Conservation (phyloP, 2,113 vertebrate species). For the Pagrus major region DNA sequence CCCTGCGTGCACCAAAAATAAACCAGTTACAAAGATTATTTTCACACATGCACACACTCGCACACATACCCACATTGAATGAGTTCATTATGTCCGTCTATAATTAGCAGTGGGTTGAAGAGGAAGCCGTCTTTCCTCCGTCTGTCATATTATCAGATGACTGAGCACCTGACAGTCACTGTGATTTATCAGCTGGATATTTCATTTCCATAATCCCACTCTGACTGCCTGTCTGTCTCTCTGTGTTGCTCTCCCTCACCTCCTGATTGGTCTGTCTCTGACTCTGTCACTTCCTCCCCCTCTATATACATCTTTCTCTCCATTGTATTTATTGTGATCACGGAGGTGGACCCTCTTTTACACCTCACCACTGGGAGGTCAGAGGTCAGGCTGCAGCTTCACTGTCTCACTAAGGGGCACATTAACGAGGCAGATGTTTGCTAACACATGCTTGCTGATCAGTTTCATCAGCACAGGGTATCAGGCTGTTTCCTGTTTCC, state of each 20-base stretch:
- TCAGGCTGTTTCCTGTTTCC: not conserved
- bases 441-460: too few relatives aligned
- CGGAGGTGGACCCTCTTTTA: not conserved
- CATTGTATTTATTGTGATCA: not conserved
- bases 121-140: slow-evolving; percentile 58
- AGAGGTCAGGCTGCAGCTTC: slow-evolving; percentile 14
- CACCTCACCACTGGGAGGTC: slow-evolving; percentile 12
- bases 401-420: not conserved
- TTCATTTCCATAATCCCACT: slow-evolving; percentile 68
- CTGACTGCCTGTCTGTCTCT: slow-evolving; percentile 26
- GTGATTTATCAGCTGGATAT: slow-evolving; percentile 77
- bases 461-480: not conserved
- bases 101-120: slow-evolving; percentile 65
- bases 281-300: not conserved
- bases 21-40: not conserved
- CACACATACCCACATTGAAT: slow-evolving; percentile 11
- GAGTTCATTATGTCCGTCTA: slow-evolving; percentile 63
- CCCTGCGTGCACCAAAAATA: not conserved
- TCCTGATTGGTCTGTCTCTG: not conserved
- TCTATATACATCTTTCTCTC: not conserved
- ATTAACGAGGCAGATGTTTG: not conserved
- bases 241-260: slow-evolving; percentile 26
- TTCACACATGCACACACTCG: slow-evolving; percentile 6
- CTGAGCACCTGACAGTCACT: slow-evolving; percentile 75
- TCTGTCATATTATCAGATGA: slow-evolving; percentile 71